Conservation (phyloP, 2,113 vertebrate species). For the Tachycineta bicolor region DNA sequence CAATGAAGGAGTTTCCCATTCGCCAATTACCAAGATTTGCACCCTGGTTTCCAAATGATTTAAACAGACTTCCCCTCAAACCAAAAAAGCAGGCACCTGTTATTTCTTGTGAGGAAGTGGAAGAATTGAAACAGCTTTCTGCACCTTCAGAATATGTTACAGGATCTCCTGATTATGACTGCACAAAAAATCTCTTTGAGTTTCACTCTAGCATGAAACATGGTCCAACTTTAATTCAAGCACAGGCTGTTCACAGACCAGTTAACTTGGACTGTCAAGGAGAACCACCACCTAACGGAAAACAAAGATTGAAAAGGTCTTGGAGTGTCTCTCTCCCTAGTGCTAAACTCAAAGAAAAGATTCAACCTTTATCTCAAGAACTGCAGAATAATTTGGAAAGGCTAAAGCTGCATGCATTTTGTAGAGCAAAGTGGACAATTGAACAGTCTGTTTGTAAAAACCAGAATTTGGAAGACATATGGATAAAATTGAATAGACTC, state of each 20-base stretch:
- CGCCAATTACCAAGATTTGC: slow-evolving; percentile 74
- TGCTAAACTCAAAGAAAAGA: slow-evolving; percentile 27
- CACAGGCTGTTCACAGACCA: neutral
- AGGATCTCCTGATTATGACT: slow-evolving; percentile 66
- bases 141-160: neutral
- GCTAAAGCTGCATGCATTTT: slow-evolving; percentile 80
- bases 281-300: slow-evolving; percentile 21
- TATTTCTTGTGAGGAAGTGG: slow-evolving; percentile 63
- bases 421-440: slow-evolving; percentile 90
- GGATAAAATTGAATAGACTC: slow-evolving; percentile 78
- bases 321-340: slow-evolving; percentile 83
- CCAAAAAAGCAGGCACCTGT: slow-evolving; percentile 78
- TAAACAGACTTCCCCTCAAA: slow-evolving; percentile 73
- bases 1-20: slow-evolving; percentile 78
- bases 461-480: slow-evolving; percentile 83
- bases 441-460: slow-evolving; percentile 72
- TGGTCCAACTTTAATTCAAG: neutral
- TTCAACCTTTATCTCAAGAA: slow-evolving; percentile 75
- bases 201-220: slow-evolving; percentile 65
- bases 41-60: slow-evolving; percentile 81
- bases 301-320: slow-evolving; percentile 68
- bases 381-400: slow-evolving; percentile 74
- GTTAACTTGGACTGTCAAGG: slow-evolving; percentile 12
- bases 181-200: slow-evolving; percentile 74
- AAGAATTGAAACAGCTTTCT: slow-evolving; percentile 28